Conservation (phyloP, 1,140 invertebrate genomes). For the Drosophila ironensis region DNA sequence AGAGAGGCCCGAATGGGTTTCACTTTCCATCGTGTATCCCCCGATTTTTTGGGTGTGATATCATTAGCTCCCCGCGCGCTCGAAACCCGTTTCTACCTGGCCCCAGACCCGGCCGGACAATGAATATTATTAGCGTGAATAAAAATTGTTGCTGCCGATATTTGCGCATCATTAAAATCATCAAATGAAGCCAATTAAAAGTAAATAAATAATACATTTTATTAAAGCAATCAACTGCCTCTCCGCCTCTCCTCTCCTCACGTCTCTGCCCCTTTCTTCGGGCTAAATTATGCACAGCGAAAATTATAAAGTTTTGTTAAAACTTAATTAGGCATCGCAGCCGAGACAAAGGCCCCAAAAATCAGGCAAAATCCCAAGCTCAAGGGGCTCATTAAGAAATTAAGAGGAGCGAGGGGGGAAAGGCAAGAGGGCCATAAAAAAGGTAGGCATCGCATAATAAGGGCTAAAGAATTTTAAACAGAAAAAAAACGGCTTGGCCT, state of each 20-base stretch:
- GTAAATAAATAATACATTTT: constrained; percentile 78
- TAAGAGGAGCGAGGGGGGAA: constrained; percentile 41
- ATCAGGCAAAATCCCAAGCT: constrained; percentile 15
- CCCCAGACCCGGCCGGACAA: constrained; percentile 20
- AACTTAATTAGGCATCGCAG: constrained; percentile 66
- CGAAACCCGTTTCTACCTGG: constrained; percentile 55
- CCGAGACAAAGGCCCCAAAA: constrained; percentile 34
- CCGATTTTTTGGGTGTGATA: constrained; percentile 74
- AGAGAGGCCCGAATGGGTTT: constrained; percentile 62
- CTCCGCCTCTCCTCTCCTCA: not conserved
- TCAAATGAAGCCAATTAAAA: constrained; percentile 80
- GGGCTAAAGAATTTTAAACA: constrained; percentile 36
- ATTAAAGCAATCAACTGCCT: constrained; percentile 68
- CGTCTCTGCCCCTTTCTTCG: not conserved
- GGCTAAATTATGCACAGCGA: constrained; percentile 63
- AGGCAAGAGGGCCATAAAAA: constrained; percentile 26
- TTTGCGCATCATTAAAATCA: constrained; percentile 78
- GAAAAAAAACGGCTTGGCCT: constrained; percentile 27
- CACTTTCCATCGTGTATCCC: constrained; percentile 57
- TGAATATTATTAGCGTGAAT: constrained; percentile 76
- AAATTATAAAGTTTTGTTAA: constrained; percentile 76
- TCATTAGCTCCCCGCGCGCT: constrained; percentile 63
- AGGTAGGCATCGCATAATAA: constrained; percentile 24
- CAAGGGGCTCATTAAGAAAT: constrained; percentile 74
- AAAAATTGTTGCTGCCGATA: constrained; percentile 71